Evolutionary conservation across 2,888 invertebrate genomes (phyloP), one percentile per base, ranked within the genome.

Genomic region (Ochlodes sylvanus): DNA sequence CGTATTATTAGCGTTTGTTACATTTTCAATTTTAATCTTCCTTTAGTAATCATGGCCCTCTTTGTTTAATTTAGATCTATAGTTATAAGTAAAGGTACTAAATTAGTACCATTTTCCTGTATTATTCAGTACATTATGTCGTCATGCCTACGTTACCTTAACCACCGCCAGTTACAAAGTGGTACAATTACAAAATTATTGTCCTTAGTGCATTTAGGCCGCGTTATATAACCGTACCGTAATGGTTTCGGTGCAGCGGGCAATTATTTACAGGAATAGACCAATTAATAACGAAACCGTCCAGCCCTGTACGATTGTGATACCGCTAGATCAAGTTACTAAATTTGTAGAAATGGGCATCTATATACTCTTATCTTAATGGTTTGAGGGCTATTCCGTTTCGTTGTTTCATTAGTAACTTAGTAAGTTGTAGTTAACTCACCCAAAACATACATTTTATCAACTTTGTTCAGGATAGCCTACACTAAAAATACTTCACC

Each of bases 191-290:
- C 78, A 47, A 63, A 68, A 68, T 68, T 50, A 62, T 56, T 47
- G 55, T 62, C 50, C 68, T 68, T 50, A 34, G 62, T 62, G 68
- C 68, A 68, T 68, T 68, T 68, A 68, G 68, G 56, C 63, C 50
- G 57, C 50, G 63, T 68, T 68, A 68, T 63, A 68, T 63, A 73
- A 71, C 75, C 69, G 68, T 70, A 62, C 71, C 72, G 71, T 76
- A 76, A 80, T 79, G 75, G 77, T 75, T 69, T 74, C 69, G 72
- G 76, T 79, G 79, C 79, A 77, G 77, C 70, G 72, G 75, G 79
- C 79, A 81, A 83, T 85, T 82, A 85, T 75, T 85, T 82, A 83
- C 79, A 75, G 78, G 77, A 79, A 80, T 80, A 75, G 80, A 75
- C 80, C 83, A 80, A 85, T 85, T 83, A 84, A 84, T 84, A 82